A percentile compares a stretch with the other conserved stretches of the same genome.
These are phyloP conservation scores for Dinocampus coccinellae DNA, from an alignment of 2,888 invertebrate genomes.

Conservation along the genomic window DNA sequence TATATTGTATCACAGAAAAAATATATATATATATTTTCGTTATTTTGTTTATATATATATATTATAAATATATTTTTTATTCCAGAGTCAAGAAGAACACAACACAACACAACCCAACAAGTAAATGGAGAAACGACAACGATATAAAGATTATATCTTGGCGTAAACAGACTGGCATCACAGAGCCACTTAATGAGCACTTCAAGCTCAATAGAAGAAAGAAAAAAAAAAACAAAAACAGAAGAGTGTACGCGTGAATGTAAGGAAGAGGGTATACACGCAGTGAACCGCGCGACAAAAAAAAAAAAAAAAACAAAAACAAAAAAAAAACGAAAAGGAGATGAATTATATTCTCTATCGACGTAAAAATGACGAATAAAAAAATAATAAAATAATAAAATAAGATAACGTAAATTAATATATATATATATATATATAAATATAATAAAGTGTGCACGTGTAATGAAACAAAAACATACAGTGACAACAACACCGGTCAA, in stretches of 20 bases:
- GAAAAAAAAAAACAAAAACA: constrained; percentile 17
- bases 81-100: constrained; percentile 28
- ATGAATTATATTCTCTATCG: constrained; percentile 21
- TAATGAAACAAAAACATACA: constrained; percentile 48
- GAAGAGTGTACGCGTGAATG: constrained; percentile 22
- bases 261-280: constrained; percentile 28
- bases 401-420: too few species aligned
- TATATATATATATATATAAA: too few species aligned
- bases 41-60: too few species aligned
- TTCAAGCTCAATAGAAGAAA: constrained; percentile 33
- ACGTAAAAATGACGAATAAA: too few species aligned
- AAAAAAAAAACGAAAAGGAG: too few species aligned
- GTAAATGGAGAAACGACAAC: constrained; percentile 38
- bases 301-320: too few species aligned
- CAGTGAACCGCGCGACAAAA: too few species aligned
- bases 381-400: too few species aligned
- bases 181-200: constrained; percentile 58
- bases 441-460: too few species aligned
- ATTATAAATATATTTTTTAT: too few species aligned
- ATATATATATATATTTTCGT: not conserved
- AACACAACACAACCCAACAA: constrained; percentile 37
- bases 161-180: constrained; percentile 57
- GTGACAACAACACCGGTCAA: too few species aligned
- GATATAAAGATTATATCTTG: constrained; percentile 58
- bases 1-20: not conserved